phyloP scores from a whole-genome alignment of 2,113 vertebrate genomes.

The Nothoprocta perdicaria region DNA sequence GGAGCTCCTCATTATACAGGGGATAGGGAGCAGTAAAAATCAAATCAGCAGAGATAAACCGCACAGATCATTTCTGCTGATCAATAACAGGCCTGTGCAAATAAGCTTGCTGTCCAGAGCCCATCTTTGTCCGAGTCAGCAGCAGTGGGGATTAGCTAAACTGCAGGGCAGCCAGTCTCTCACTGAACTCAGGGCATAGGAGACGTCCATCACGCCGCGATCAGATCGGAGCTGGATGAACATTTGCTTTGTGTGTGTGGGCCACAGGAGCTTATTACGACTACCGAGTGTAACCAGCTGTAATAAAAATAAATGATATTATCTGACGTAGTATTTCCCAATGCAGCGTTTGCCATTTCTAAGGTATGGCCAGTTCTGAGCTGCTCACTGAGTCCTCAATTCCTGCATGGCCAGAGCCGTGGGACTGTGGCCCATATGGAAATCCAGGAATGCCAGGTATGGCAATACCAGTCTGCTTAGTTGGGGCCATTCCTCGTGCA shows the following conservation, averaged over 20 bases:
- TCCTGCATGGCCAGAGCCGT: neutral
- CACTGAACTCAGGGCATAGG: neutral
- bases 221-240: neutral
- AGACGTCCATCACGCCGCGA: neutral
- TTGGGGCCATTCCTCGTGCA: neutral
- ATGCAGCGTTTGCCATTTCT: neutral
- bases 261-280: neutral
- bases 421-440: neutral
- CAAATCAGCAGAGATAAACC: conserved; percentile 55
- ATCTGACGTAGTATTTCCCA: neutral
- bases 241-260: neutral
- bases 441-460: neutral
- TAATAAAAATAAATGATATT: neutral
- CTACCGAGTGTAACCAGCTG: neutral
- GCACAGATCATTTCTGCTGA: conserved; percentile 19
- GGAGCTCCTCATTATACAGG: conserved; percentile 22
- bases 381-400: neutral
- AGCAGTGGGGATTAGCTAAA: conserved; percentile 14
- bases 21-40: conserved; percentile 26
- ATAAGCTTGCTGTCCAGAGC: neutral
- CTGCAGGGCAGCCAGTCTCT: neutral
- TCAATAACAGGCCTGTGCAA: conserved; percentile 43
- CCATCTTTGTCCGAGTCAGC: neutral
- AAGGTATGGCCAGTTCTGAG: neutral
- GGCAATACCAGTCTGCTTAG: neutral